These are phyloP conservation scores for Drosophila mercatorum DNA, from an alignment of 2,888 invertebrate species.

Conservation along the genomic window DNA sequence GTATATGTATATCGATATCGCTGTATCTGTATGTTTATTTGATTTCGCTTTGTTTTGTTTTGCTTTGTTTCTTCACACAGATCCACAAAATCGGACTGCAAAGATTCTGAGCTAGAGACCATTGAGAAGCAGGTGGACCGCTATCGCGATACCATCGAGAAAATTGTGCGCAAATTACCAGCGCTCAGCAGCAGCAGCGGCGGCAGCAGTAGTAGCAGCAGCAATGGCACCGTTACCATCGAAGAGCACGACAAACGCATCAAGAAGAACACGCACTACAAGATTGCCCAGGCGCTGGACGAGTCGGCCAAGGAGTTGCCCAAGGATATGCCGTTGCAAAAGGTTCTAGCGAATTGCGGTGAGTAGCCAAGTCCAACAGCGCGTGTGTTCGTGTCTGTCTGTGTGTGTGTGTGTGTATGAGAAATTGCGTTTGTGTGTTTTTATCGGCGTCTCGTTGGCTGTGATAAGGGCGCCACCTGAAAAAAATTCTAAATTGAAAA, in stretches of 20 bases:
- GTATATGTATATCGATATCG: not conserved
- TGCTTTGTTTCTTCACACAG: constrained; percentile 33
- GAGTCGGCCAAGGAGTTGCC: constrained; percentile 89
- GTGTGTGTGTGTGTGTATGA: constrained; percentile 1
- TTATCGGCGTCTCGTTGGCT: constrained; percentile 16
- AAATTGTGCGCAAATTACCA: constrained; percentile 84
- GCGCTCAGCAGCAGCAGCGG: constrained; percentile 62
- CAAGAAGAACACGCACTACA: constrained; percentile 95
- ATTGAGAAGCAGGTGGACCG: constrained; percentile 84
- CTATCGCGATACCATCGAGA: constrained; percentile 84
- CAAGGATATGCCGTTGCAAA: constrained; percentile 85
- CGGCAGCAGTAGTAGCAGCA: constrained; percentile 66
- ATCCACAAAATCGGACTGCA: constrained; percentile 72
- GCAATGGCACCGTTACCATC: constrained; percentile 66
- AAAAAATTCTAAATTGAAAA: constrained; percentile 15
- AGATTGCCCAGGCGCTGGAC: constrained; percentile 90
- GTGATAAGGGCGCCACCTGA: constrained; percentile 23
- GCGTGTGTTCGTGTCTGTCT: not conserved
- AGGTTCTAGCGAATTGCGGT: constrained; percentile 83
- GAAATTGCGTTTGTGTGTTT: constrained; percentile 3
- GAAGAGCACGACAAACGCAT: constrained; percentile 89
- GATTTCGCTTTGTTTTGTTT: constrained; percentile 6
- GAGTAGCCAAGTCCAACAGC: constrained; percentile 46
- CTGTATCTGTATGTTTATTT: constrained; percentile 18
- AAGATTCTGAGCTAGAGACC: constrained; percentile 82